Conservation (phyloP, 2,888 invertebrate genomes). For the Phortica magna region DNA sequence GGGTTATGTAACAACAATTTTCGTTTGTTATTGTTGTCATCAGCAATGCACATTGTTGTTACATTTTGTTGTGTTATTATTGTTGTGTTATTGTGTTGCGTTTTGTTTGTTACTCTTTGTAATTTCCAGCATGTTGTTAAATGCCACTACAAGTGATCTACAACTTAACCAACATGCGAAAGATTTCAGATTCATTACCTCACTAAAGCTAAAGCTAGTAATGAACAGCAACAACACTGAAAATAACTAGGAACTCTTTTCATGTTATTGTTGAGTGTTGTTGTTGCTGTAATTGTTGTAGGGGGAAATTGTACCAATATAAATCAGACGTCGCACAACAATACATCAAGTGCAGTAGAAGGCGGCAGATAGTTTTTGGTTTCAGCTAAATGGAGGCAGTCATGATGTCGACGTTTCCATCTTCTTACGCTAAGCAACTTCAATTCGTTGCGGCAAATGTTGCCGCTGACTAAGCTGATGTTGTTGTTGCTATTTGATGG, state of each 20-base stretch:
- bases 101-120: slow-evolving; percentile 28
- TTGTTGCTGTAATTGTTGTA: slow-evolving; percentile 3
- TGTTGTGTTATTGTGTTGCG: slow-evolving; percentile 35
- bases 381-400: slow-evolving; percentile 20
- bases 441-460: slow-evolving; percentile 34
- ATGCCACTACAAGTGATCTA: slow-evolving; percentile 48
- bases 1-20: slow-evolving; percentile 61
- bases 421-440: background rate
- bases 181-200: slow-evolving; percentile 68
- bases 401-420: background rate
- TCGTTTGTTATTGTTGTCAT: slow-evolving; percentile 24
- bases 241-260: background rate
- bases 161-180: slow-evolving; percentile 30
- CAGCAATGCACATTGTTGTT: slow-evolving; percentile 39
- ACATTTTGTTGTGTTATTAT: slow-evolving; percentile 29
- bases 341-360: slow-evolving; percentile 60
- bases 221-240: background rate
- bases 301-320: slow-evolving; percentile 46
- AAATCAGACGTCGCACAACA: slow-evolving; percentile 67
- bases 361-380: slow-evolving; percentile 45
- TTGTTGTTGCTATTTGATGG: slow-evolving; percentile 36
- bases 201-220: slow-evolving; percentile 49
- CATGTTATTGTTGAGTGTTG: slow-evolving; percentile 27
- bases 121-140: slow-evolving; percentile 40
- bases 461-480: slow-evolving; percentile 24